These are phyloP conservation scores for Psylliodes chrysocephalus DNA, from an alignment of 2,888 invertebrate species.

Conservation along the genomic window DNA sequence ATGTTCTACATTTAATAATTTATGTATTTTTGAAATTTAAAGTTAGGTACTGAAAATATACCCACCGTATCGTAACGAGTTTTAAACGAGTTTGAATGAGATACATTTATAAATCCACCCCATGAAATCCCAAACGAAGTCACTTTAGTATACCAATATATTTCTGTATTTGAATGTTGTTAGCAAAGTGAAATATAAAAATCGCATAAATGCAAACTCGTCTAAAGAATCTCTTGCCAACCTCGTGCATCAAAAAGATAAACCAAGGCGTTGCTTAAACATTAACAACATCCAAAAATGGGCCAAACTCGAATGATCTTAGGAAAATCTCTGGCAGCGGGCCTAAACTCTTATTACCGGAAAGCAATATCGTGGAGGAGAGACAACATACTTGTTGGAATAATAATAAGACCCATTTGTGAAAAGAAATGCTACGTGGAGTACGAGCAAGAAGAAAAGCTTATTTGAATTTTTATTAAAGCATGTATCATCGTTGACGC, in stretches of 20 bases:
- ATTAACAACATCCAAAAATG: not conserved
- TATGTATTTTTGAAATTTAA: no score
- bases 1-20: no score
- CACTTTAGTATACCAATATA: no score
- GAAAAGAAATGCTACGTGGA: slow-evolving; percentile 27
- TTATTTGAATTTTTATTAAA: slow-evolving; percentile 48
- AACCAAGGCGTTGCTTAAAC: not conserved
- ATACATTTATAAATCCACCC: no score
- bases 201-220: no score
- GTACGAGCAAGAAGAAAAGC: slow-evolving; percentile 20
- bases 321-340: slow-evolving; percentile 8
- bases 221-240: not conserved
- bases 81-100: no score
- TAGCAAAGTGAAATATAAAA: no score
- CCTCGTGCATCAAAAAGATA: not conserved
- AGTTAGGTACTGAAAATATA: no score
- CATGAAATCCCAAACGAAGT: no score
- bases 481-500: slow-evolving; percentile 40
- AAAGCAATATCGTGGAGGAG: slow-evolving; percentile 28
- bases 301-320: not conserved
- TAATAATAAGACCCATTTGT: slow-evolving; percentile 39
- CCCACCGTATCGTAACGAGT: no score
- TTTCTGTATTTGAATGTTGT: no score
- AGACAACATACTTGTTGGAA: slow-evolving; percentile 34
- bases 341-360: slow-evolving; percentile 19